Evolutionary conservation across 2,797 vertebrate genomes (phyloP).

Genomic region (Xyrichtys novacula): DNA sequence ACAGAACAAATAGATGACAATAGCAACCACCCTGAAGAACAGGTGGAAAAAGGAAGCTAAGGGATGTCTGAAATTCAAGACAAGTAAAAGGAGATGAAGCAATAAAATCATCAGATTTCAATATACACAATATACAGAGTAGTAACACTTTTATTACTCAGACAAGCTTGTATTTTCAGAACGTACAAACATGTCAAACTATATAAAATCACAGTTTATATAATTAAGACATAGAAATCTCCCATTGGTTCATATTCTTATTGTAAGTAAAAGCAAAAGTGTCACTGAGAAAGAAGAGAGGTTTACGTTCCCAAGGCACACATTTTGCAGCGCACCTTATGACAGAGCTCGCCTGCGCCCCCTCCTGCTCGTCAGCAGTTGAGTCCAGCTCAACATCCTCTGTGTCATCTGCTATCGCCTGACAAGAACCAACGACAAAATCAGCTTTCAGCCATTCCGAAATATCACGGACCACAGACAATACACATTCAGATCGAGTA

Average conservation of each 20-base stretch:
- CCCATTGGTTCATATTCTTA: neutral
- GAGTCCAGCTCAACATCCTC: slow-evolving; percentile 90
- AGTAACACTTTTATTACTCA: neutral
- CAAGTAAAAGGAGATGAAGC: neutral
- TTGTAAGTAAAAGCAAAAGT: neutral
- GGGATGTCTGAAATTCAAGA: slow-evolving; percentile 56
- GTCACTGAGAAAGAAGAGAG: neutral
- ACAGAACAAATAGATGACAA: slow-evolving; percentile 86
- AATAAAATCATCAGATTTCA: no score
- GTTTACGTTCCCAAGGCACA: no score
- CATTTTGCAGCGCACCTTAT: slow-evolving; percentile 74
- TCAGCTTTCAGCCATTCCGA: neutral
- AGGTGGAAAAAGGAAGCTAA: slow-evolving; percentile 88
- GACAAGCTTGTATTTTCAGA: no score
- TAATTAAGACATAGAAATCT: neutral
- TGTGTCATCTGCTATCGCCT: slow-evolving; percentile 78
- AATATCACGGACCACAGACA: neutral
- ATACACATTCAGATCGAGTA: neutral
- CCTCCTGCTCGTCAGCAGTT: slow-evolving; percentile 85
- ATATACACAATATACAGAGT: no score
- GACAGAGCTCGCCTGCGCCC: slow-evolving; percentile 79
- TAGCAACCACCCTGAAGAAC: slow-evolving; percentile 89
- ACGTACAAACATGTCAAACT: no score
- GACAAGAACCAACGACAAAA: slow-evolving; percentile 25
- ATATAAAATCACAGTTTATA: neutral